Evolutionary conservation across 1,140 invertebrate genomes (phyloP), one percentile per base, ranked within the genome.

Genomic region (Penaeus chinensis): DNA sequence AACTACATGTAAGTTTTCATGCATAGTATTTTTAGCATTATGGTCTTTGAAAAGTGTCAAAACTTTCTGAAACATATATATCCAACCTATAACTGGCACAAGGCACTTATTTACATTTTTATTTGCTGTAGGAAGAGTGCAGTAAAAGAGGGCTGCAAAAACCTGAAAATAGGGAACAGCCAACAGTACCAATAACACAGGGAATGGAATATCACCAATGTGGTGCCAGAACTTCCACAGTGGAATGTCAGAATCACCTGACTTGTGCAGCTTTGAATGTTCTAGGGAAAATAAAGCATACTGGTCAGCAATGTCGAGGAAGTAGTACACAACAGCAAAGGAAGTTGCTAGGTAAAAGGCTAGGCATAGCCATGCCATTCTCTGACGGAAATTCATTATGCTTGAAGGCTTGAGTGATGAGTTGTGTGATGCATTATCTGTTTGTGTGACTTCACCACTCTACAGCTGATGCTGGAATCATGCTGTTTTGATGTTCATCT

Each of bases 41-140:
- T 62, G 54, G 54, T 27, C 69, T 82, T 63, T 87, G 61, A 82
- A 87, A 42, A 87, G 20, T 37, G 85, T 76, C 27, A 87, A 18
- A 22, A 82, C 16, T 27, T 87, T 87, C 65, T 87, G 85, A 77
- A 87, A 87, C 65, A 87, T 74, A 78, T 82, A 87, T 77, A 87
- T 87, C 80, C 85, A 87, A 22, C 85, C 85, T 87, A 87, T 82
- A 20, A 87, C 80, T 77, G 85, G 85, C 76, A 87, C 82, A 63
- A 87, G 80, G 79, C 85, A 87, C 85, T 87, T 87, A 32, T 87
- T 87, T 60, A 82, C 80, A 87, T 87, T 87, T 83, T 82, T 82
- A 87, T 87, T 65, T 20, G 81, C 80, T 8, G 71, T 82, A n/a
- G 85, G 85, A 19, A 87, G 60, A 22, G 85, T 87, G 71, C 85